Conservation (phyloP, 2,113 vertebrate species). For the Caracal caracal region DNA sequence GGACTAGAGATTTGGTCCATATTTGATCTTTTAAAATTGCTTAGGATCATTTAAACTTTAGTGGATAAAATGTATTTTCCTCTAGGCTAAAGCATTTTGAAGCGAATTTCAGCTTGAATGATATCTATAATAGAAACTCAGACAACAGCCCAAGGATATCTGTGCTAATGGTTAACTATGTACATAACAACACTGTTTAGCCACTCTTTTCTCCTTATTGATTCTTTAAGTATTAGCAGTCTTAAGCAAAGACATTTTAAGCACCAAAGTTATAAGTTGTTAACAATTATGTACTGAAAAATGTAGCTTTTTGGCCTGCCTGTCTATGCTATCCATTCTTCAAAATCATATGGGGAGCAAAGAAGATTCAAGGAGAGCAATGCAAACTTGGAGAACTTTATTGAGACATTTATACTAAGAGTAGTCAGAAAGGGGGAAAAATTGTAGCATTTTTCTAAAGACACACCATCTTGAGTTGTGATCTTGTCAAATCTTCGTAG, state of each 20-base stretch:
- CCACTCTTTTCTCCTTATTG: neutral
- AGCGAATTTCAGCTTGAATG: neutral
- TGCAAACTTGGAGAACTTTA: neutral
- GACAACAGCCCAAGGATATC: neutral
- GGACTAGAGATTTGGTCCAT: neutral
- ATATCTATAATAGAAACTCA: slow-evolving; percentile 2
- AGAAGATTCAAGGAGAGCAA: neutral
- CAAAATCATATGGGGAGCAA: neutral
- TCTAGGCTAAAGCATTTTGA: neutral
- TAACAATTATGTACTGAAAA: neutral
- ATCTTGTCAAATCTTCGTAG: neutral
- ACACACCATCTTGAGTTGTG: neutral
- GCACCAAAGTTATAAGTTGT: neutral
- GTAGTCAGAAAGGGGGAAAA: neutral
- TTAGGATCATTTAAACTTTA: neutral
- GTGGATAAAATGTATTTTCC: neutral
- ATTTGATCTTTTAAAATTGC: neutral
- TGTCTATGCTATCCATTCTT: slow-evolving; percentile 6
- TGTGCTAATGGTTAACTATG: neutral
- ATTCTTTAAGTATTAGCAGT: slow-evolving; percentile 21
- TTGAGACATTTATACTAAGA: neutral
- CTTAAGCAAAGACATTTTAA: neutral
- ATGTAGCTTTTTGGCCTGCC: neutral
- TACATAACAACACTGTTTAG: neutral
- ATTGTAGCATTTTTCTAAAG: slow-evolving; percentile 2